These are phyloP conservation scores for Oophaga pumilio DNA, from an alignment of 2,113 vertebrate species.

Conservation along the genomic window DNA sequence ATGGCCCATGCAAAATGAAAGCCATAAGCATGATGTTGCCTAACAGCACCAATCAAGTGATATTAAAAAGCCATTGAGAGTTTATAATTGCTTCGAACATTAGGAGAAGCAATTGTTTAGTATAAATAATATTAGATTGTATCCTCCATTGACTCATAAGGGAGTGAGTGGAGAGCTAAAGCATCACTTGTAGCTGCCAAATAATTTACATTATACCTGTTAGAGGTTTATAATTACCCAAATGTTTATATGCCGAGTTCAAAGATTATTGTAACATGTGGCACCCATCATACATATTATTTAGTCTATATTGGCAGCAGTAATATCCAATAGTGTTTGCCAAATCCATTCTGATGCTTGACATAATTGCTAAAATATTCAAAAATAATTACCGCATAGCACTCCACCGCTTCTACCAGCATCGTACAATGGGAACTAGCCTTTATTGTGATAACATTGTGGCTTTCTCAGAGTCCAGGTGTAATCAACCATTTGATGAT, in stretches of 20 bases:
- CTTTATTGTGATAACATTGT: neutral
- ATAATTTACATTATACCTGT: slow-evolving; percentile 44
- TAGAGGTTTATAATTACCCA: slow-evolving; percentile 44
- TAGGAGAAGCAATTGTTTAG: slow-evolving; percentile 38
- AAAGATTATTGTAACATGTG: slow-evolving; percentile 50
- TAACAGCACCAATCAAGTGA: slow-evolving; percentile 17
- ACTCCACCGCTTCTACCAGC: neutral
- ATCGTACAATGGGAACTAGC: neutral
- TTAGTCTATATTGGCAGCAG: slow-evolving; percentile 5
- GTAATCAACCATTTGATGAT: neutral
- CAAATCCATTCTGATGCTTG: slow-evolving; percentile 13
- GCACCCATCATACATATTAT: slow-evolving; percentile 42
- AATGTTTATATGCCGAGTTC: slow-evolving; percentile 42
- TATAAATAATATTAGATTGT: slow-evolving; percentile 51
- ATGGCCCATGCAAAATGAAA: slow-evolving; percentile 51
- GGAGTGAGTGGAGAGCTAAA: slow-evolving; percentile 34
- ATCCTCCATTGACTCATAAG: slow-evolving; percentile 44
- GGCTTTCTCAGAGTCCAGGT: neutral
- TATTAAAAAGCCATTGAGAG: slow-evolving; percentile 49
- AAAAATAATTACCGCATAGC: slow-evolving; percentile 25
- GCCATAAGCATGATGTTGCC: slow-evolving; percentile 46
- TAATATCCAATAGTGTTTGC: neutral
- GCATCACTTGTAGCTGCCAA: slow-evolving; percentile 43
- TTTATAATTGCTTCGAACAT: slow-evolving; percentile 41
- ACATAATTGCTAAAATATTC: slow-evolving; percentile 27